A percentile compares a stretch with the other conserved stretches of the same genome.
phyloP scores from a whole-genome alignment of 2,797 vertebrate species.

The Hydrolagus colliei region DNA sequence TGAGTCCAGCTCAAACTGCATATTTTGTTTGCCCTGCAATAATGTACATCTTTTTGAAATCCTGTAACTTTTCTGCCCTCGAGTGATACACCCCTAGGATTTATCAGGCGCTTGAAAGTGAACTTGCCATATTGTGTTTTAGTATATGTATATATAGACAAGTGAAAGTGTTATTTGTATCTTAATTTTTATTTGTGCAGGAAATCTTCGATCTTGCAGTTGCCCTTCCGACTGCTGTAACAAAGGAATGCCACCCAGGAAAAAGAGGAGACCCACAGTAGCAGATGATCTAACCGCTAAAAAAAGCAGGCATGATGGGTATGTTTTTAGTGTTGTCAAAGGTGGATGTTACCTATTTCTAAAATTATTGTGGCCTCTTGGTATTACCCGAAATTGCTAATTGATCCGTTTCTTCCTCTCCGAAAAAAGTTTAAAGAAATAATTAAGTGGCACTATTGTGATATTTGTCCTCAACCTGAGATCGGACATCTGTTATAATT shows the following conservation, averaged over 20 bases:
- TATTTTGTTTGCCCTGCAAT: neutral
- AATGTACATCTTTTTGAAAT: constrained; percentile 41
- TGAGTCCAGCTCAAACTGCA: neutral
- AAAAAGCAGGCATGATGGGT: constrained; percentile 97
- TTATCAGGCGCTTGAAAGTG: neutral
- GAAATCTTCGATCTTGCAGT: constrained; percentile 67
- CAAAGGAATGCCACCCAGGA: constrained; percentile 97
- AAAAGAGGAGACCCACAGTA: constrained; percentile 97
- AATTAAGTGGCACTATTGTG: neutral
- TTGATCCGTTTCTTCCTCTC: no score
- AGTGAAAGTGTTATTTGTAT: neutral
- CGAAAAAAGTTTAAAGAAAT: neutral
- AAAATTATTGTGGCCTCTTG: neutral
- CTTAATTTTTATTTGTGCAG: constrained; percentile 46
- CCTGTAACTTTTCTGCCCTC: constrained; percentile 40
- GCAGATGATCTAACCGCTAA: constrained; percentile 94
- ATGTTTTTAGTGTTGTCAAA: constrained; percentile 36
- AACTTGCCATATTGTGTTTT: neutral
- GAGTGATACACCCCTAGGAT: neutral
- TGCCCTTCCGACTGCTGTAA: constrained; percentile 79
- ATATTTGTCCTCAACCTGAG: neutral
- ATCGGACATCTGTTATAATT: neutral
- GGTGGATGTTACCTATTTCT: neutral
- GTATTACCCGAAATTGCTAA: neutral
- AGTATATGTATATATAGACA: neutral